Percentiles rank a stretch among this genome's conserved stretches.
These are phyloP conservation scores for Hedya salicella DNA, from an alignment of 2,888 invertebrate species.

Conservation along the genomic window DNA sequence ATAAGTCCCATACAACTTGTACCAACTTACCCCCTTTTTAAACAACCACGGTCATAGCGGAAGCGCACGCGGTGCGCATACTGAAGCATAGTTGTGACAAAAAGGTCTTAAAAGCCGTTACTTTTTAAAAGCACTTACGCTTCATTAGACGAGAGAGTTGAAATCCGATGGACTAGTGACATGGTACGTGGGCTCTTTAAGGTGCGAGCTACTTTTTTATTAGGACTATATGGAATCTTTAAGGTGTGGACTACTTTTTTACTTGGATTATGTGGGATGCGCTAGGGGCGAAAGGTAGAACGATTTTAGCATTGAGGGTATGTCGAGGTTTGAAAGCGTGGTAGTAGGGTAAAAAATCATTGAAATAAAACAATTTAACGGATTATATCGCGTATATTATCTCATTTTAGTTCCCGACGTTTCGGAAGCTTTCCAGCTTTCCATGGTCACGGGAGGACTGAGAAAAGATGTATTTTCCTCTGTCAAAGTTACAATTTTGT, in stretches of 20 bases:
- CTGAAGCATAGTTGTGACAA: neutral
- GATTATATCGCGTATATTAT: no score
- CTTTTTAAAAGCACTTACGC: neutral
- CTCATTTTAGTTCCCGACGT: no score
- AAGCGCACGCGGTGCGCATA: constrained; percentile 37
- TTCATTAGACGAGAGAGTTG: neutral
- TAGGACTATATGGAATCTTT: constrained; percentile 25
- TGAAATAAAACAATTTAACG: no score
- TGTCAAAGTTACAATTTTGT: no score
- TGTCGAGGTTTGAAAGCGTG: neutral
- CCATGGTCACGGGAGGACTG: no score
- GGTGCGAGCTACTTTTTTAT: constrained; percentile 27
- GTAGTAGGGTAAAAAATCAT: no score
- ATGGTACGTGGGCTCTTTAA: constrained; percentile 30
- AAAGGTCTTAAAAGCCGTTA: constrained; percentile 5
- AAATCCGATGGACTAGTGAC: constrained; percentile 38
- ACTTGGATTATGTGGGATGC: constrained; percentile 9
- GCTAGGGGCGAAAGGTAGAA: neutral
- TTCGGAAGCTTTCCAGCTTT: no score
- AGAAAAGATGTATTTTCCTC: no score
- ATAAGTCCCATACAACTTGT: neutral
- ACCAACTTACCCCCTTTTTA: neutral
- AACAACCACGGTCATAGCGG: neutral
- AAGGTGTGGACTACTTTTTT: constrained; percentile 26
- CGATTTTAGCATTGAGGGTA: constrained; percentile 15